Base-by-base conservation (phyloP, 1,140 invertebrate species). In the Aphelenchoides fujianensis region DNA sequence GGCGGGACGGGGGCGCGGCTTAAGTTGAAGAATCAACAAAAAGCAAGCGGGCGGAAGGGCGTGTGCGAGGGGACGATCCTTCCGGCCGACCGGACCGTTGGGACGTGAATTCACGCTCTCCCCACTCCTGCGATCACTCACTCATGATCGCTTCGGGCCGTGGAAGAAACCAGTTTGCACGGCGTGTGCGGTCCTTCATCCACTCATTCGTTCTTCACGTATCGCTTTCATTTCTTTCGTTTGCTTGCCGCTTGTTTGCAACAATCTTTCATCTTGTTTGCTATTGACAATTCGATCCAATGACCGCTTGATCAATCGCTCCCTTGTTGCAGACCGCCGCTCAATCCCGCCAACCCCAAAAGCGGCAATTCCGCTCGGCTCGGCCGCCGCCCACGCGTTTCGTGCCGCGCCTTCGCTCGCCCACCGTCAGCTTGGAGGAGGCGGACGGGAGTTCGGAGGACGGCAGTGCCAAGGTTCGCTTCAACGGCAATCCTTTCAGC, bases 1-100 rank as follows among this genome's bases (percentile, higher is more conserved):
- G n/a, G n/a, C n/a, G n/a, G n/a, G n/a, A n/a, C n/a, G n/a, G n/a
- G n/a, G n/a, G n/a, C n/a, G n/a, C n/a, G n/a, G n/a, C 12, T 48
- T 48, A 48, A 48, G 41, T 48, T 48, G 41, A 48, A 48, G 41
- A 23, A 48, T 23, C 41, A 48, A 48, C 41, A 48, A 48, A 48
- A n/a, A n/a, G n/a, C n/a, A n/a, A n/a, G n/a, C n/a, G n/a, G n/a
- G n/a, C n/a, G n/a, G n/a, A n/a, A n/a, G n/a, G n/a, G n/a, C n/a
- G n/a, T n/a, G n/a, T n/a, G n/a, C n/a, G n/a, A n/a, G n/a, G n/a
- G n/a, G n/a, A 48, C 41, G 41, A 48, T 48, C 41, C 12, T 48
- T 48, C 23, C n/a, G n/a, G 12, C 41, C 41, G 41, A 23, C 41
- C 41, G 41, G 23, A 48, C 41, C 12, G 23, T n/a, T 48, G 12